phyloP scores from a whole-genome alignment of 2,113 vertebrate genomes.

The Podarcis muralis region DNA sequence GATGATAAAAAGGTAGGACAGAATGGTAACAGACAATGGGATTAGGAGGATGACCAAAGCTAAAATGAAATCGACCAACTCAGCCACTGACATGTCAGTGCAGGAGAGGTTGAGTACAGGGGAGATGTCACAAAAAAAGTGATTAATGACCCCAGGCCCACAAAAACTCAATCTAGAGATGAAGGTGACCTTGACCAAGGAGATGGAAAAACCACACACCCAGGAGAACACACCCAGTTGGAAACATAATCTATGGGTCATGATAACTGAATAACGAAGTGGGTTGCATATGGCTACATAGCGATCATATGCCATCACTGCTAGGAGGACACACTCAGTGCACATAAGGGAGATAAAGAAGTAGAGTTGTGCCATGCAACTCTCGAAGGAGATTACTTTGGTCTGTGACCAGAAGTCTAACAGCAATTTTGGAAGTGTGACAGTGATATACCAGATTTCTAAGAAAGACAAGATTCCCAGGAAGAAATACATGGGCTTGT shows the following conservation, averaged over 20 bases:
- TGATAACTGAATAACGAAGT: conserved; percentile 59
- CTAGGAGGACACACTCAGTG: conserved; percentile 70
- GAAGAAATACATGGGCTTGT: conserved; percentile 73
- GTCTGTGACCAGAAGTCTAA: conserved; percentile 56
- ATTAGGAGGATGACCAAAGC: conserved; percentile 61
- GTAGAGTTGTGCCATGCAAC: conserved; percentile 69
- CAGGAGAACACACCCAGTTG: conserved; percentile 60
- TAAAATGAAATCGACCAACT: conserved; percentile 67
- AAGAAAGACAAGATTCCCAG: conserved; percentile 68
- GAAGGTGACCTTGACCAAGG: conserved; percentile 66
- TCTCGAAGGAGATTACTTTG: conserved; percentile 63
- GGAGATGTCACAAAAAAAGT: conserved; percentile 75
- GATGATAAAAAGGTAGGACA: conserved; percentile 68
- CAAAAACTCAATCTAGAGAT: conserved; percentile 70
- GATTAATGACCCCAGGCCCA: conserved; percentile 69
- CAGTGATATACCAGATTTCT: conserved; percentile 73
- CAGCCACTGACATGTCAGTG: conserved; percentile 70
- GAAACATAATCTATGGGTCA: conserved; percentile 62
- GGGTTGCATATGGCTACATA: conserved; percentile 68
- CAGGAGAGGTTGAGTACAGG: conserved; percentile 71
- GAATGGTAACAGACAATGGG: conserved; percentile 53
- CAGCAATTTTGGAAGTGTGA: conserved; percentile 69
- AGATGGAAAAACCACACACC: conserved; percentile 64
- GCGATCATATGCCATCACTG: conserved; percentile 68
- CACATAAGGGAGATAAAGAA: conserved; percentile 72